A percentile compares a stretch with the other conserved stretches of the same genome.
Evolutionary conservation across 2,797 vertebrate species (phyloP).

Genomic region (Numenius phaeopus): DNA sequence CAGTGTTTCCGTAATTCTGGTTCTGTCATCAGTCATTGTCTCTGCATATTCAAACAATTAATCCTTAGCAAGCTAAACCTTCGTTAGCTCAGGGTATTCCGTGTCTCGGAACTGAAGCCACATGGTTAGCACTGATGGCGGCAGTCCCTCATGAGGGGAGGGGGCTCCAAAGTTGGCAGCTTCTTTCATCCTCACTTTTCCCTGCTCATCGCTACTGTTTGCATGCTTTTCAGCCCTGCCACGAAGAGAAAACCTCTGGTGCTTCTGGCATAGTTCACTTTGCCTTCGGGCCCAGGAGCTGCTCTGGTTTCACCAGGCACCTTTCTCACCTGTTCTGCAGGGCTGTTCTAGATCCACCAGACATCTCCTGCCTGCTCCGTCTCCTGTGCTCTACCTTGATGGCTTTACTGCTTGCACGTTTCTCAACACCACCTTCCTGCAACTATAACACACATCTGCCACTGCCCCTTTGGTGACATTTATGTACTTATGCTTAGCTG

Average conservation of each 20-base stretch:
- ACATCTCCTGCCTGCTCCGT: not conserved
- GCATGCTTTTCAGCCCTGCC: not conserved
- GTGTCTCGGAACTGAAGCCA: not conserved
- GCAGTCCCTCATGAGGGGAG: not conserved
- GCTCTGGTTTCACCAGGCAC: not conserved
- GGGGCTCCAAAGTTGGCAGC: not conserved
- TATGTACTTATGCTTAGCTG: not conserved
- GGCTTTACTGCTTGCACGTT: not conserved
- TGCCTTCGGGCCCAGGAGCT: rapidly evolving
- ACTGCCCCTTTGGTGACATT: not conserved
- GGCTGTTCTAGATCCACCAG: not conserved
- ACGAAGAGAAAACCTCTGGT: not conserved
- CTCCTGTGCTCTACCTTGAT: not conserved
- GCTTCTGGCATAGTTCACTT: not conserved
- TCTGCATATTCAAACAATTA: not conserved
- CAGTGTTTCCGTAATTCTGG: not conserved
- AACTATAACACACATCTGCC: not conserved
- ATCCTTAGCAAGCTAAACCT: not conserved
- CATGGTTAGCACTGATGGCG: not conserved
- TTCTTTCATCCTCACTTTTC: not conserved
- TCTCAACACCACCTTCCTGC: not conserved
- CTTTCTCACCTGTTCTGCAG: not conserved
- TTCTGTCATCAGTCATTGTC: not conserved
- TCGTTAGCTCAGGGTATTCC: not conserved
- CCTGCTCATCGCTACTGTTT: not conserved